Conservation (phyloP, 2,113 vertebrate genomes). For the Eubucco bourcierii region DNA sequence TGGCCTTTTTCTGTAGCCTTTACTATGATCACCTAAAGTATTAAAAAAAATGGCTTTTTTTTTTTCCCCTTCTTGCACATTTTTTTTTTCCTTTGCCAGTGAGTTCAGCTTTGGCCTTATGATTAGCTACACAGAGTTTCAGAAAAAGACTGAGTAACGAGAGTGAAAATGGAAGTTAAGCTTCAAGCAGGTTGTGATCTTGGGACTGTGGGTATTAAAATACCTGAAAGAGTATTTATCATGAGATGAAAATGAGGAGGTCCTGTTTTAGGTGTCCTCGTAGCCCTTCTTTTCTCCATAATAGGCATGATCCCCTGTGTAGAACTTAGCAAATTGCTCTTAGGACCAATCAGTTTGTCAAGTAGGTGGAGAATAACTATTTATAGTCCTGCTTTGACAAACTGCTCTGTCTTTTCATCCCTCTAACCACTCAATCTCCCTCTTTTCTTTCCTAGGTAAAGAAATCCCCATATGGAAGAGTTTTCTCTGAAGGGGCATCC, state of each 20-base stretch:
- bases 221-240: conserved; percentile 6
- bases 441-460: not conserved
- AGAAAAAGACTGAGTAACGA: not conserved
- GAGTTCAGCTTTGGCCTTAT: not conserved
- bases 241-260: not conserved
- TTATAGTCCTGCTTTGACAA: conserved; percentile 5
- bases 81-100: not conserved
- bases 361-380: conserved; percentile 40
- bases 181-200: not conserved
- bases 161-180: not conserved
- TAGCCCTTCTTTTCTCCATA: conserved; percentile 57
- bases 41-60: not conserved
- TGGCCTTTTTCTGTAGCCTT: not conserved
- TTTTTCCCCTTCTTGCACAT: fast-evolving
- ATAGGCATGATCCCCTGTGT: conserved; percentile 61
- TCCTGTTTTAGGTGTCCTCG: not conserved
- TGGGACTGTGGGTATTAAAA: not conserved
- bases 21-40: not conserved
- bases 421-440: not conserved
- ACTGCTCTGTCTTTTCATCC: not conserved
- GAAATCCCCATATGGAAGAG: not conserved
- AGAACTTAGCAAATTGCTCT: conserved; percentile 42
- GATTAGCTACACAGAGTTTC: not conserved
- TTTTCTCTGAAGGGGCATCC: not conserved
- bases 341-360: conserved; percentile 47